Conservation (phyloP, 2,888 invertebrate species). For the Actias luna region DNA sequence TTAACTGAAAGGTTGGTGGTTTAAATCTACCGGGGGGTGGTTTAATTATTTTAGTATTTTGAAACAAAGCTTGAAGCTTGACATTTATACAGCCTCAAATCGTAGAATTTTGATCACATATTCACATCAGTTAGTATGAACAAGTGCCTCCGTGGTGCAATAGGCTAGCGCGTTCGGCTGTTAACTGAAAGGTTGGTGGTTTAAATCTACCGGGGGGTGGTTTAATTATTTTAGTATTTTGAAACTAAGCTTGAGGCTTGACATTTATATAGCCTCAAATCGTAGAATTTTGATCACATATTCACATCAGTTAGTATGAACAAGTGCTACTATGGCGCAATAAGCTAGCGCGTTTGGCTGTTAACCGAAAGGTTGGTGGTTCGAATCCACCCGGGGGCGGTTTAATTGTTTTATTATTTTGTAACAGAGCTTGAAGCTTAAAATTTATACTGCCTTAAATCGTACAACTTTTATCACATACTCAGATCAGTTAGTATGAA, state of each 20-base stretch:
- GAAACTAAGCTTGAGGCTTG: too few species aligned
- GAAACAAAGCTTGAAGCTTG: too few species aligned
- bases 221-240: too few species aligned
- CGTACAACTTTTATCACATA: not conserved
- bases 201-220: too few species aligned
- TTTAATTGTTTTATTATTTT: not conserved
- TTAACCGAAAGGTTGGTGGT: constrained; percentile 99
- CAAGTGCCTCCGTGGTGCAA: constrained; percentile 97
- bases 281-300: not conserved
- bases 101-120: too few species aligned
- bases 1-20: constrained; percentile 99
- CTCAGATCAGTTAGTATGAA: not conserved
- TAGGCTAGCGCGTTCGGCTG: constrained; percentile 99
- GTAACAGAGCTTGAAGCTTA: not conserved
- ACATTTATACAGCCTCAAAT: too few species aligned
- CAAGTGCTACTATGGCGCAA: constrained; percentile 59
- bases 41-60: too few species aligned
- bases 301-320: constrained; percentile 23
- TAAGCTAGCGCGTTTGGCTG: constrained; percentile 99
- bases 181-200: constrained; percentile 99
- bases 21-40: too few species aligned
- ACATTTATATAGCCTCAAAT: too few species aligned
- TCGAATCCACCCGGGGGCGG: constrained; percentile 98
- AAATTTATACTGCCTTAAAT: not conserved
- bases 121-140: too few species aligned